Evolutionary conservation across 2,888 invertebrate genomes (phyloP), one percentile per base, ranked within the genome.

Genomic region (Stomorhina lunata): DNA sequence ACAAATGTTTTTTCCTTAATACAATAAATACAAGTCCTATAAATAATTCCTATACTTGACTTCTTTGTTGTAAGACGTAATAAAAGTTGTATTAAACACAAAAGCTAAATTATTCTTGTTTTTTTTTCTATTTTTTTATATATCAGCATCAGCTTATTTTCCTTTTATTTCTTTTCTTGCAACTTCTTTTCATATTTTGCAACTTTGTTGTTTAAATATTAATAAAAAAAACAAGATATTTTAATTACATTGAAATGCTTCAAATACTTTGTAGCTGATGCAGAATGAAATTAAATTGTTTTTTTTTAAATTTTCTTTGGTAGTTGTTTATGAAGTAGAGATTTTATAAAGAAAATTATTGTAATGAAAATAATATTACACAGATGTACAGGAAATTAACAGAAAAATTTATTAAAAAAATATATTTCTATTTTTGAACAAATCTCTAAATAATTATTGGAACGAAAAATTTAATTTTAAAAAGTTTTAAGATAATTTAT

Each of bases 171-270:
- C 10, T 6, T 17, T 29, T 34, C 15, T 29, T 6, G 7, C 2
- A 17, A 45, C 27, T 43, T 37, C 29, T 6, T 76, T 25, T 40
- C 9, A 17, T 10, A 43, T 40, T 45, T 17, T 43, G 17, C 50
- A 45, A 76, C 45, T 71, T 57, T 71, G 27, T 57, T 78, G 25
- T 17, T 40, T 22, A 4, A 61, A 40, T 34, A n/a, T n/a, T n/a
- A n/a, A n/a, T n/a, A n/a, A n/a, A n/a, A n/a, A n/a, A n/a, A n/a
- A n/a, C n/a, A n/a, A n/a, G n/a, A n/a, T n/a, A n/a, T 77, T 68
- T 69, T 55, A 63, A 71, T 71, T 71, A 71, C 32, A n/a, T 63
- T 43, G 45, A 55, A 59, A 48, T 50, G 29, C 22, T 55, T 32
- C 20, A 71, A 78, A 63, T 50, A 68, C 37, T 37, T 57, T 57